Base-by-base conservation (phyloP, 2,888 invertebrate genomes). In the Anoncus sp. region DNA sequence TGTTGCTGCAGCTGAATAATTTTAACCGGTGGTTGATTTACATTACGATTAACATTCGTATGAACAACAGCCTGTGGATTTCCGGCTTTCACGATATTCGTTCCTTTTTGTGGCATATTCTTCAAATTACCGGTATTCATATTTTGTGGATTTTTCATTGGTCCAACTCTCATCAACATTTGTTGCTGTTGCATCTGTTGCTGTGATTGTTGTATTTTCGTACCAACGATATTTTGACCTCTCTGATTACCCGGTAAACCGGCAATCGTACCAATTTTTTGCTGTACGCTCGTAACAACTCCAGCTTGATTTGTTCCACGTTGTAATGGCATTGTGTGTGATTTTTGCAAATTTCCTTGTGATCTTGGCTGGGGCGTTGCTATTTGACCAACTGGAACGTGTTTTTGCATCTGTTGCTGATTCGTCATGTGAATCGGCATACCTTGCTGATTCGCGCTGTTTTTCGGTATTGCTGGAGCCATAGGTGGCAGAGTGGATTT, bases 11-110 rank as follows among this genome's bases (percentile, higher is more conserved):
- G 83, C 83, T 93, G 93, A 80, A 93, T 92, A 77, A 93, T 93
- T 87, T 94, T 93, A 18, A 94, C 92, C 22, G 93, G 91, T 83
- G 93, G 92, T 1, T 78, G 35, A 62, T 71, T 77, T 0, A 57
- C 53, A 24, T 51, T 55, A 2, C 80, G 71, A 63, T 55, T 72
- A 3, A 62, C 12, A 22, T 53, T 38, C 16, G 20, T 24, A 49
- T 75, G 75, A 0, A 38, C 22, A 31, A 55, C 22, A 31, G 80
- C 84, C 71, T 86, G 89, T 0, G 86, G 80, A 53, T 84, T 87
- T 5, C 71, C 38, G 1, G 81, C 20, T 59, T 88, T 90, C 0
- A 83, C 80, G 1, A 84, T 62, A 38, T 84, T 87, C 1, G 75
- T 63, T 0, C 83, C 40, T 65, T 90, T 90, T 45, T 85, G 86